phyloP scores from a whole-genome alignment of 1,140 invertebrate species.

The Physella acuta region DNA sequence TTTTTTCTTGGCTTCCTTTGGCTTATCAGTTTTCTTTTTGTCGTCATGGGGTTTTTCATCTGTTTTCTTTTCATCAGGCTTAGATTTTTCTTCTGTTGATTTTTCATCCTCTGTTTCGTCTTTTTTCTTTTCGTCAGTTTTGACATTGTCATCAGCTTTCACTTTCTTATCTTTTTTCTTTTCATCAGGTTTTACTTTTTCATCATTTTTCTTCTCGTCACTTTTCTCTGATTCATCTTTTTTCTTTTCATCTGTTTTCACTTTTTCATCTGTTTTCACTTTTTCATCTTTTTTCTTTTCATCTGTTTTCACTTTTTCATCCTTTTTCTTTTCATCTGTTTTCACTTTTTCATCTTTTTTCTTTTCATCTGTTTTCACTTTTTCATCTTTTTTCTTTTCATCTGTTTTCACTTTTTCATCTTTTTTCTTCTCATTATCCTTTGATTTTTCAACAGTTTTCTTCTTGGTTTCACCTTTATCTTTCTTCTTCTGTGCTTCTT shows the following conservation, averaged over 20 bases:
- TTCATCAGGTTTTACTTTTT: not conserved
- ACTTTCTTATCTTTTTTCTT: not conserved
- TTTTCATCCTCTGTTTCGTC: not conserved
- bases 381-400: not conserved
- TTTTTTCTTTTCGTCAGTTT: not conserved
- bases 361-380: not conserved
- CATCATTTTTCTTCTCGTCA: not conserved
- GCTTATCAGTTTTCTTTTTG: not conserved
- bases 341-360: not conserved
- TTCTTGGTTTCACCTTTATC: not conserved
- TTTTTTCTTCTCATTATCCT: not conserved
- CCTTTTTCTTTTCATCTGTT: not conserved
- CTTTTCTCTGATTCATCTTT: not conserved
- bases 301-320: not conserved
- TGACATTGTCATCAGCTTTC: not conserved
- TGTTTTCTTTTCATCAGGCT: not conserved
- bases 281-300: not conserved
- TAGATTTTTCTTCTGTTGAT: not conserved
- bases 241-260: slow-evolving; percentile 3
- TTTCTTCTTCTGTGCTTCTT: not conserved
- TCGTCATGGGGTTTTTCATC: too few species aligned
- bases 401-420: not conserved
- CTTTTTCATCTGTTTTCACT: not conserved
- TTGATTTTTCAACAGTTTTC: not conserved
- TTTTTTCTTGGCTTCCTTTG: too few species aligned